Evolutionary conservation across 2,888 invertebrate genomes (phyloP), one percentile per base, ranked within the genome.

Genomic region (Molanna angustata): DNA sequence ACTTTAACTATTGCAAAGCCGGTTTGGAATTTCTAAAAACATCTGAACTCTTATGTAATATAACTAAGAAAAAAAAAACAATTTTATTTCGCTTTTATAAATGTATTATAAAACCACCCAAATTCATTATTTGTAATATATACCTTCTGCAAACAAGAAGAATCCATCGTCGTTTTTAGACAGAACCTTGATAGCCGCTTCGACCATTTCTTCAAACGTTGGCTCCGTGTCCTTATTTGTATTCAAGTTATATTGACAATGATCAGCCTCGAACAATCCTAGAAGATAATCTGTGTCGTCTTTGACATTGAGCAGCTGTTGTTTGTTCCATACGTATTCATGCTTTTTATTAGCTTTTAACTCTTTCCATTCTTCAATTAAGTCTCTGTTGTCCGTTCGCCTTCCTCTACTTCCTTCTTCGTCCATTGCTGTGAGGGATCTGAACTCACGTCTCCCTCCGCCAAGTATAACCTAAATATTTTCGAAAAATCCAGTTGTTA

Each of bases 141-240:
- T n/a, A 71, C 85, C 87, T 76, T 87, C 87, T 49, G 92, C 84
- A 67, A 92, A 85, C 7, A 93, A 70, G 62, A 90, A 86, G 66
- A 78, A 93, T 1, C 93, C 93, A 9, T 86, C 77, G 1, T 70
- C 67, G 59, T 81, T 78, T 57, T 76, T 79, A 1, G 79, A 75
- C 43, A 94, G 69, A 11, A 89, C 72, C 61, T 85, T 74, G 47
- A 94, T 85, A 0, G 93, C 91, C 43, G 80, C 82, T 61, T 79
- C 76, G 0, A 88, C 87, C 91, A 94, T 90, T 66, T 92, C 89
- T 51, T 79, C 79, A n/a, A 94, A 67, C 0, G 85, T 81, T 0
- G 93, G 93, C 53, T 84, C 80, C 13, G 68, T 70, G 14, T 66
- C 64, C 1, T 64, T 65, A 19, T 61, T 56, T 3, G 80, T 74